These are phyloP conservation scores for Drosophila leontia DNA, from an alignment of 1,140 invertebrate genomes.

Conservation along the genomic window DNA sequence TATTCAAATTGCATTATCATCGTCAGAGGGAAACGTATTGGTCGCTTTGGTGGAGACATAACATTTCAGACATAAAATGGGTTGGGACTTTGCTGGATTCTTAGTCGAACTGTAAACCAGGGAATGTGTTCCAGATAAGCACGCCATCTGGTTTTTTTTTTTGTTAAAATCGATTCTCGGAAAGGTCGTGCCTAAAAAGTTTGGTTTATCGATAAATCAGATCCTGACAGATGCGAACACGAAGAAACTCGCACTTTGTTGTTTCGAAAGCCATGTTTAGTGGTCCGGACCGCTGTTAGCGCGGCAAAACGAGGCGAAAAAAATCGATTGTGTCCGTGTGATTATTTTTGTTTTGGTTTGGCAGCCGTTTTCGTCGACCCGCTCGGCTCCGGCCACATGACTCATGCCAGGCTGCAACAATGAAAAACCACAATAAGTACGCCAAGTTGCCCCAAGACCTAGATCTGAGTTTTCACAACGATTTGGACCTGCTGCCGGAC, in stretches of 20 bases:
- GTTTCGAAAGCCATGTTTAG: conserved; percentile 43
- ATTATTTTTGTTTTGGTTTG: conserved; percentile 79
- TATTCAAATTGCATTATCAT: too few relatives aligned
- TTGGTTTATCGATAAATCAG: background rate
- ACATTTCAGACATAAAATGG: background rate
- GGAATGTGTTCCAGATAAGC: background rate
- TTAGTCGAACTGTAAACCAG: background rate
- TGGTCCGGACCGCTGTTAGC: conserved; percentile 23
- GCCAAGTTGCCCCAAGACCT: conserved; percentile 83
- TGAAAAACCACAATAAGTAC: conserved; percentile 84
- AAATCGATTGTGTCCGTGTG: conserved; percentile 76
- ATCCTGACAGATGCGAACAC: conserved; percentile 1
- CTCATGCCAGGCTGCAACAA: conserved; percentile 59
- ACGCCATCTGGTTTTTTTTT: background rate
- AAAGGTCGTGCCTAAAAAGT: background rate
- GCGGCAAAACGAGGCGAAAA: conserved; percentile 58
- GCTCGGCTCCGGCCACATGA: conserved; percentile 45
- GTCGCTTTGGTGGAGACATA: background rate
- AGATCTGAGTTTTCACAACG: conserved; percentile 81
- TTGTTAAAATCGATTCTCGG: background rate
- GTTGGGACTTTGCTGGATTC: background rate
- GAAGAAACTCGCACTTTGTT: conserved; percentile 10
- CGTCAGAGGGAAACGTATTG: background rate
- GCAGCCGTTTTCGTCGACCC: conserved; percentile 16
- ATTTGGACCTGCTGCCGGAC: conserved; percentile 77